Evolutionary conservation across 2,888 invertebrate species (phyloP).

Genomic region (Limnephilus lunatus): DNA sequence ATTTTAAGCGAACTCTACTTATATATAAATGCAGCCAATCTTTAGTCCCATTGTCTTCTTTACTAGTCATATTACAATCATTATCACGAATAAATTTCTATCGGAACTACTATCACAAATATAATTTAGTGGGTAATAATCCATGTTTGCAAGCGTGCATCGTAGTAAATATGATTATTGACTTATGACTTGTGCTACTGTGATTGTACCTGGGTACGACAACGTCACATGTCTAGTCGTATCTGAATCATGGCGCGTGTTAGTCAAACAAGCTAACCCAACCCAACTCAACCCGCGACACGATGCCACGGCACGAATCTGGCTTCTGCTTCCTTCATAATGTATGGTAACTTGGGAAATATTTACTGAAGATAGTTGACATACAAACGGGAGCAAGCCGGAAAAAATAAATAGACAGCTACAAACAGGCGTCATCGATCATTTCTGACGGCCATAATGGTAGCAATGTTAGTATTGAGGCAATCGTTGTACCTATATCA

Average conservation of each 20-base stretch:
- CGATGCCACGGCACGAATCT: neutral
- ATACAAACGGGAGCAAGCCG: conserved; percentile 29
- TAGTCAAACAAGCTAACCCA: neutral
- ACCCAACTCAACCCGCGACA: neutral
- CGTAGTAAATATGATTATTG: neutral
- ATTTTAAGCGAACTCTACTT: no score
- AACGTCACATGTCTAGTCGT: neutral
- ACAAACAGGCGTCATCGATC: neutral
- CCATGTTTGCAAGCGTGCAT: neutral
- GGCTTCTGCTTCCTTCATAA: conserved; percentile 20
- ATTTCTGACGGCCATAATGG: neutral
- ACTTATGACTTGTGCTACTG: neutral
- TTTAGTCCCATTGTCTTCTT: neutral
- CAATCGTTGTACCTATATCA: neutral
- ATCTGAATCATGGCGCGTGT: neutral
- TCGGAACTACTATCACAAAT: neutral
- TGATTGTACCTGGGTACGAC: neutral
- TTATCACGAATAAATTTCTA: no score
- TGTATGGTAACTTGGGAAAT: conserved; percentile 20
- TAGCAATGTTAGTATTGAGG: neutral
- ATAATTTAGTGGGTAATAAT: neutral
- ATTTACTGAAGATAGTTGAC: conserved; percentile 41
- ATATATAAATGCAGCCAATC: neutral
- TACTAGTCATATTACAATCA: neutral
- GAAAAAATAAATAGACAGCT: conserved; percentile 13